These are phyloP conservation scores for Labeo calbasu DNA, from an alignment of 2,797 vertebrate species.

Conservation along the genomic window DNA sequence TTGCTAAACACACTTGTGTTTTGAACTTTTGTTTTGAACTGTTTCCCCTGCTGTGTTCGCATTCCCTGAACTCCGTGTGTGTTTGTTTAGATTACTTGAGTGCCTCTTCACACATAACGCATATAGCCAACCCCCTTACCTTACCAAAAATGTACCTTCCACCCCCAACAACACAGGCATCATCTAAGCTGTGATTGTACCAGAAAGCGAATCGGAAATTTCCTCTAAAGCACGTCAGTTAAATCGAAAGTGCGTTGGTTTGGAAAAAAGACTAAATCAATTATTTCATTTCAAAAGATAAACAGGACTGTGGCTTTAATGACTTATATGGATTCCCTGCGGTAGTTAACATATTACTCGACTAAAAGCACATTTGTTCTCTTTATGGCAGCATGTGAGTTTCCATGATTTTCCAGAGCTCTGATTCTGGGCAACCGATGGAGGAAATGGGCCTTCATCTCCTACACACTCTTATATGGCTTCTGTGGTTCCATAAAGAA, in stretches of 20 bases:
- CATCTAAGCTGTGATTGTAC: constrained; percentile 14
- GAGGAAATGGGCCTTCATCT: constrained; percentile 11
- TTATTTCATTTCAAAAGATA: constrained; percentile 28
- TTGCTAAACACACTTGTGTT: neutral
- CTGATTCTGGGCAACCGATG: constrained; percentile 8
- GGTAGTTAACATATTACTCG: constrained; percentile 23
- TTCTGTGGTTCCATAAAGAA: neutral
- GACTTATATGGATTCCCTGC: constrained; percentile 13
- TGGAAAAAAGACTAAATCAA: neutral
- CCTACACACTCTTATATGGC: neutral
- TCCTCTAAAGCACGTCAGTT: neutral
- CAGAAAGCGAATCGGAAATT: neutral
- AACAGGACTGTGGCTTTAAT: constrained; percentile 27
- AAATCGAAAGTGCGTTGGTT: neutral
- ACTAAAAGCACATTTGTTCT: constrained; percentile 29
- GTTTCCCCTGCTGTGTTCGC: neutral
- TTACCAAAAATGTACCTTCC: neutral
- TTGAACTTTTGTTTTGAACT: constrained; percentile 17
- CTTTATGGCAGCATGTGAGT: neutral
- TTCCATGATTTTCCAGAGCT: constrained; percentile 18
- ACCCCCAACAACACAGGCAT: constrained; percentile 43
- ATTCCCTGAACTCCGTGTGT: constrained; percentile 20
- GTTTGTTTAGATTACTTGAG: constrained; percentile 64
- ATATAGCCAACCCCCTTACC: constrained; percentile 1
- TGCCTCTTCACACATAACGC: constrained; percentile 39